Percentiles rank a stretch among this genome's conserved stretches.
Evolutionary conservation across 2,888 invertebrate genomes (phyloP).

Genomic region (Aspidiotus destructor): DNA sequence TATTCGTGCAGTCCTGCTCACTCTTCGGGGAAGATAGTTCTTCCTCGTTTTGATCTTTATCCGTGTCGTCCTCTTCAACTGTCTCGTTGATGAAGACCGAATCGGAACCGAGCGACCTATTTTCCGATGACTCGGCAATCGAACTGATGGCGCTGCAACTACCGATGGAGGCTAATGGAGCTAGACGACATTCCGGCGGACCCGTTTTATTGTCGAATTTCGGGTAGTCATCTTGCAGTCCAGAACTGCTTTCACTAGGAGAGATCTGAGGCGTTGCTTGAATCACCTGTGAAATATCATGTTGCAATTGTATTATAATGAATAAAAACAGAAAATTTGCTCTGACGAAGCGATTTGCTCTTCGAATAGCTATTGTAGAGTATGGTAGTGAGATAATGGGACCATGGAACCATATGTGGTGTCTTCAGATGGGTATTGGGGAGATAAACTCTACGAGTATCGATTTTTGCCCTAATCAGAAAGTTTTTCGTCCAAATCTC

Average conservation of each 20-base stretch:
- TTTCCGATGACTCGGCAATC: conserved; percentile 17
- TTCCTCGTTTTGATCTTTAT: conserved; percentile 22
- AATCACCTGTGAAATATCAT: conserved; percentile 48
- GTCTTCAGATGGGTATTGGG: too few species aligned
- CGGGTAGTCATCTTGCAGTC: conserved; percentile 24
- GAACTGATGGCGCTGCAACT: conserved; percentile 32
- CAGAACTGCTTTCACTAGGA: conserved; percentile 55
- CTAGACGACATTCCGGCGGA: conserved; percentile 11
- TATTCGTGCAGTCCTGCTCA: conserved; percentile 31
- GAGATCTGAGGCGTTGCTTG: conserved; percentile 75
- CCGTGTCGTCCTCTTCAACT: conserved; percentile 27
- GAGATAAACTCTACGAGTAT: too few species aligned
- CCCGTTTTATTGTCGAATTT: not conserved
- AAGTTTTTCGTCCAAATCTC: too few species aligned
- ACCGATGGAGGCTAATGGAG: conserved; percentile 28
- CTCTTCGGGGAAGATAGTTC: conserved; percentile 24
- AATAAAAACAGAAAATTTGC: too few species aligned
- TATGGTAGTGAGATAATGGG: not conserved
- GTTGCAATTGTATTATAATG: too few species aligned
- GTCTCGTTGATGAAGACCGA: conserved; percentile 28
- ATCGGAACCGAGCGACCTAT: conserved; percentile 28
- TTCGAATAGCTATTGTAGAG: too few species aligned
- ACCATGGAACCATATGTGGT: too few species aligned
- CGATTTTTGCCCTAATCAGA: too few species aligned
- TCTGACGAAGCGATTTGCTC: not conserved